Percentiles rank a stretch among this genome's conserved stretches.
Conservation (phyloP, 1,140 invertebrate species). For the Panagrolaimus sp. region DNA sequence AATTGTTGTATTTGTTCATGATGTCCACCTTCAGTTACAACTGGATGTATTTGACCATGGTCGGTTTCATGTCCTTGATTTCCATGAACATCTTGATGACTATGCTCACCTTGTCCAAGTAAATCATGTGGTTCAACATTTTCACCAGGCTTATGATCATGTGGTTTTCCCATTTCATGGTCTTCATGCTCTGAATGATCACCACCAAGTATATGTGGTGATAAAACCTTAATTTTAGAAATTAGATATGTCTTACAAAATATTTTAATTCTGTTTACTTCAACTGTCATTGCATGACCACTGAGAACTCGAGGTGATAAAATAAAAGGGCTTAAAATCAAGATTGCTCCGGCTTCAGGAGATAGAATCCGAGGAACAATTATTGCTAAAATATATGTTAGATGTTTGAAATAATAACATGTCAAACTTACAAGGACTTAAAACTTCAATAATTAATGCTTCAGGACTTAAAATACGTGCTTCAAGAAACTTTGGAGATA, state of each 20-base stretch:
- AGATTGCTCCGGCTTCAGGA: neutral
- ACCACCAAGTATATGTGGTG: slow-evolving; percentile 10
- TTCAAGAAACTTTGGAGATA: slow-evolving; percentile 22
- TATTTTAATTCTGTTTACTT: neutral
- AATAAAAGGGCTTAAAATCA: neutral
- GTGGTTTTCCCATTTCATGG: neutral
- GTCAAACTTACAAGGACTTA: no score
- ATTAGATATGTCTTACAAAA: no score
- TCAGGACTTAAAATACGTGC: slow-evolving; percentile 21
- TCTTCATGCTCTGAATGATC: neutral
- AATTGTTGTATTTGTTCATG: neutral
- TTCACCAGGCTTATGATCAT: slow-evolving; percentile 2
- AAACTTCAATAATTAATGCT: slow-evolving; percentile 22
- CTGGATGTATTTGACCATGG: neutral
- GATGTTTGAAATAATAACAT: no score
- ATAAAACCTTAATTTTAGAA: neutral
- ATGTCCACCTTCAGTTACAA: neutral
- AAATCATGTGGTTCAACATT: neutral
- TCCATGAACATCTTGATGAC: no score
- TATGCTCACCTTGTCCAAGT: neutral
- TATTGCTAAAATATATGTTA: no score
- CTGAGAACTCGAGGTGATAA: slow-evolving; percentile 9
- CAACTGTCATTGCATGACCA: slow-evolving; percentile 8
- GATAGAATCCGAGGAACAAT: slow-evolving; percentile 1
- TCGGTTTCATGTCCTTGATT: neutral